Conservation (phyloP, 2,113 vertebrate genomes). For the Scomber colias region DNA sequence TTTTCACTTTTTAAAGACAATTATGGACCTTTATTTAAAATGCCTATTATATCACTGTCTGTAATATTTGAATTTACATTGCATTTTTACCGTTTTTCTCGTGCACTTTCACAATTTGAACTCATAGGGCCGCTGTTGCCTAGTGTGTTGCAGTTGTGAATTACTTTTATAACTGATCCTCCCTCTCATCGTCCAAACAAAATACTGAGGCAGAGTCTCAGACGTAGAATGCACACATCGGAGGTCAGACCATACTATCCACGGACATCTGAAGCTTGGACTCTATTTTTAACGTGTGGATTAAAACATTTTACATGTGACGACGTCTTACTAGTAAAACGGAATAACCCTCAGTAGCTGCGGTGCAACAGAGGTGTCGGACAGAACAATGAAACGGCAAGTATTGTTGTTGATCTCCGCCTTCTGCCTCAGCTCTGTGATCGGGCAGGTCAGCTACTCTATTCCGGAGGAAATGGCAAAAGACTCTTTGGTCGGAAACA, state of each 20-base stretch:
- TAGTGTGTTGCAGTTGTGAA: slow-evolving; percentile 54
- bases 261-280: accelerated
- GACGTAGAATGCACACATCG: accelerated
- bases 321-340: accelerated
- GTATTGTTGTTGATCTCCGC: slow-evolving; percentile 61
- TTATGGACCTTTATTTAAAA: accelerated
- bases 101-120: slow-evolving; percentile 84
- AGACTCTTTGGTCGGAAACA: slow-evolving; percentile 84
- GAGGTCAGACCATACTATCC: not conserved
- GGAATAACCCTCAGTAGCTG: not conserved
- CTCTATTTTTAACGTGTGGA: not conserved
- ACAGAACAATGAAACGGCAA: slow-evolving; percentile 77
- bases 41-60: not conserved
- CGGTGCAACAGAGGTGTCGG: slow-evolving; percentile 2
- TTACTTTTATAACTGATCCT: slow-evolving; percentile 5
- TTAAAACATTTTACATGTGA: not conserved
- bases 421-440: slow-evolving; percentile 33
- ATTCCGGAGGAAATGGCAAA: slow-evolving; percentile 83
- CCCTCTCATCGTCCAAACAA: not conserved
- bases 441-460: slow-evolving; percentile 75
- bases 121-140: slow-evolving; percentile 92
- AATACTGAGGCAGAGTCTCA: not conserved
- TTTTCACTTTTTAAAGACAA: not conserved
- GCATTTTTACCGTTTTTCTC: accelerated
- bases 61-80: not conserved